phyloP scores from a whole-genome alignment of 2,797 vertebrate genomes.

The Champsocephalus gunnari region DNA sequence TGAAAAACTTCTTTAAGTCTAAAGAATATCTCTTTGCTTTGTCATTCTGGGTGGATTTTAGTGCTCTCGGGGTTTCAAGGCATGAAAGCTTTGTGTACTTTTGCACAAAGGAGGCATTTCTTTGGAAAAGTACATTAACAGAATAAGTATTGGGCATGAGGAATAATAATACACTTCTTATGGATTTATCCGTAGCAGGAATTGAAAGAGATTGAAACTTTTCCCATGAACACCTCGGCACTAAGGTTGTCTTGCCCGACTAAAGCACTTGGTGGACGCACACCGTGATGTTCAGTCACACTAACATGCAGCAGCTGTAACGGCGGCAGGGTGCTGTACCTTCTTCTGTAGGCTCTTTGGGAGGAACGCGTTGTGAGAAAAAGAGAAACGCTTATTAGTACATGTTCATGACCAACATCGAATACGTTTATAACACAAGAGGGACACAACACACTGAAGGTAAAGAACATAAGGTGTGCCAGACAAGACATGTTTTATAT shows the following conservation, averaged over 20 bases:
- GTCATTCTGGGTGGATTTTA: constrained; percentile 7
- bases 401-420: not conserved
- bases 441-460: not conserved
- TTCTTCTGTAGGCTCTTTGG: constrained; percentile 55
- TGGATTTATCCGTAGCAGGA: constrained; percentile 5
- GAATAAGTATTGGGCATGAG: constrained; percentile 23
- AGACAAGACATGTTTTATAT: not conserved
- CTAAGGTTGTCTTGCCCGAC: not conserved
- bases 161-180: constrained; percentile 6
- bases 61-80: constrained; percentile 9
- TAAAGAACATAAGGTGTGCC: not conserved
- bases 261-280: not conserved
- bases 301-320: constrained; percentile 8
- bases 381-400: constrained; percentile 24
- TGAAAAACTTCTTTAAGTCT: constrained; percentile 39
- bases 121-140: constrained; percentile 28
- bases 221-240: constrained; percentile 18
- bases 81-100: constrained; percentile 31
- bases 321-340: constrained; percentile 17
- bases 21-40: constrained; percentile 26
- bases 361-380: not conserved
- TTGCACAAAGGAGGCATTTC: constrained; percentile 2
- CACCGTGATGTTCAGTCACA: constrained; percentile 24
- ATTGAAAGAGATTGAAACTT: constrained; percentile 19
- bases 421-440: not conserved